Evolutionary conservation across 2,113 vertebrate species (phyloP).

Genomic region (Pterophyllum scalare): DNA sequence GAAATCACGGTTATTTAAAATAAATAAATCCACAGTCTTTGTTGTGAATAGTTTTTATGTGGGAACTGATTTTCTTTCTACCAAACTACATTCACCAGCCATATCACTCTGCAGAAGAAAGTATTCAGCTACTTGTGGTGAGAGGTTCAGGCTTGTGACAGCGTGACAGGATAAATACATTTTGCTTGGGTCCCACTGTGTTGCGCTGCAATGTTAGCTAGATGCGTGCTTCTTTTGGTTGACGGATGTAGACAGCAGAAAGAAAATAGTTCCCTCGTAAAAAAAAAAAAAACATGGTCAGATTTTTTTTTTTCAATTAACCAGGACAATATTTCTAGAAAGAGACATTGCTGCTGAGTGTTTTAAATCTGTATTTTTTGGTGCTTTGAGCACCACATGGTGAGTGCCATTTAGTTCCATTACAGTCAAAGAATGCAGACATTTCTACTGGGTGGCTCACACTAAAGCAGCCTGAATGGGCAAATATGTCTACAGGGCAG

Average conservation of each 20-base stretch:
- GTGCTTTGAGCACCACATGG: neutral
- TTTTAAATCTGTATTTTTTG: accelerated
- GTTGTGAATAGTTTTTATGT: neutral
- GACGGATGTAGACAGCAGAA: neutral
- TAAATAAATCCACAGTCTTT: too few relatives aligned
- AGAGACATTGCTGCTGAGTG: neutral
- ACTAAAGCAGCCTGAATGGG: neutral
- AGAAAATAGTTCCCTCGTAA: neutral
- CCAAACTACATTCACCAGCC: neutral
- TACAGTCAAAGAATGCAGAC: neutral
- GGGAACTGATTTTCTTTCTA: neutral
- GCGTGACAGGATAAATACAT: neutral
- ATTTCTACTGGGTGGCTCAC: neutral
- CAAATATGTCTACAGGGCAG: neutral
- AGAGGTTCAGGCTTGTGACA: neutral
- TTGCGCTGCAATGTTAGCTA: neutral
- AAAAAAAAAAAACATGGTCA: neutral
- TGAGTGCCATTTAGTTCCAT: neutral
- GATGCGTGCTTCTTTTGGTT: neutral
- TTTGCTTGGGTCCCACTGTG: neutral
- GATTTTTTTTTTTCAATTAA: neutral
- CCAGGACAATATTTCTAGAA: neutral
- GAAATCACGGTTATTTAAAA: too few relatives aligned
- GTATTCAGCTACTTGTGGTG: neutral
- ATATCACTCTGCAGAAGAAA: neutral